phyloP scores from a whole-genome alignment of 2,113 vertebrate genomes.

The Pristiophorus japonicus region DNA sequence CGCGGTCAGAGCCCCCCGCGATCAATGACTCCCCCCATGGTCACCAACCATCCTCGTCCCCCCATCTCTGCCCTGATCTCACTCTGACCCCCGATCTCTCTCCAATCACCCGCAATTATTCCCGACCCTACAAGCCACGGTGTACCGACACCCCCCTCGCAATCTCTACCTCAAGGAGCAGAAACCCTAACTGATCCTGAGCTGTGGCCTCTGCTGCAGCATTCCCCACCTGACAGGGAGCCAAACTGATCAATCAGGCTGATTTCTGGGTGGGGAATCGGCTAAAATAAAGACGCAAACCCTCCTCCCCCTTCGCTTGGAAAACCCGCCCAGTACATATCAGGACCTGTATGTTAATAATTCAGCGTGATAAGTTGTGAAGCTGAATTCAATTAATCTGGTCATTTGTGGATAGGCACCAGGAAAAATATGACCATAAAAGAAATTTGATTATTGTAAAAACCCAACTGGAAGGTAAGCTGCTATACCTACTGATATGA shows the following conservation, averaged over 20 bases:
- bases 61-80: neutral
- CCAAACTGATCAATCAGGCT: neutral
- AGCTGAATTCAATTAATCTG: neutral
- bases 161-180: neutral
- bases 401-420: neutral
- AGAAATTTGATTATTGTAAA: neutral
- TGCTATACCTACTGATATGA: neutral
- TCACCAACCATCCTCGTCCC: no score
- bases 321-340: neutral
- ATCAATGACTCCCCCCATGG: no score
- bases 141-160: neutral
- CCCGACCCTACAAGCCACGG: no score
- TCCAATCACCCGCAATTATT: neutral
- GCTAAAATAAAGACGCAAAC: no score
- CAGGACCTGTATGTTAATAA: neutral
- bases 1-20: neutral
- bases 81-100: neutral
- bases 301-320: neutral
- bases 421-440: neutral
- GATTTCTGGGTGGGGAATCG: no score
- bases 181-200: neutral
- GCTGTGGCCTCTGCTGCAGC: neutral
- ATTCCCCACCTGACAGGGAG: neutral
- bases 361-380: neutral
- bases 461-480: neutral